Percentiles rank a stretch among this genome's conserved stretches.
Conservation (phyloP, 2,888 invertebrate genomes). For the Archaeoteleia sp. region DNA sequence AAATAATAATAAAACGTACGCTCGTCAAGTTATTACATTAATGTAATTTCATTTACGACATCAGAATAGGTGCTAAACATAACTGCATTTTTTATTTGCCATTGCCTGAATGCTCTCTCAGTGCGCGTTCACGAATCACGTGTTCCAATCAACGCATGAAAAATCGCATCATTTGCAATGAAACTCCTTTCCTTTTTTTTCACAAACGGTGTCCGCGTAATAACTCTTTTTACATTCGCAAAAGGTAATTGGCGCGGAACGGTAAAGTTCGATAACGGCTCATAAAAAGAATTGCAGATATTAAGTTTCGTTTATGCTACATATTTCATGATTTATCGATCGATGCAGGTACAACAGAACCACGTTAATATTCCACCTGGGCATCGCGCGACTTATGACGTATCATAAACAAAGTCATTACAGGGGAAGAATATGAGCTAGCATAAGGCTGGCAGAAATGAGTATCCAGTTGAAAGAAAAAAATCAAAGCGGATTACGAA, state of each 20-base stretch:
- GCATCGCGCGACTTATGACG: conserved; percentile 61
- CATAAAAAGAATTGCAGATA: conserved; percentile 37
- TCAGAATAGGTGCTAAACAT: too few relatives aligned
- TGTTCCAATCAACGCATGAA: too few relatives aligned
- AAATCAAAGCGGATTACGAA: conserved; percentile 65
- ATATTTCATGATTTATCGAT: conserved; percentile 43
- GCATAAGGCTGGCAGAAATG: conserved; percentile 58
- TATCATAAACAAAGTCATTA: conserved; percentile 71
- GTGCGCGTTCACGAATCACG: too few relatives aligned
- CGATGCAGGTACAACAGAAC: conserved; percentile 30
- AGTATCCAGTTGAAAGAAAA: conserved; percentile 55
- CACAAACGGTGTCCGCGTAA: conserved; percentile 5
- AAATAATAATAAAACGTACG: too few relatives aligned
- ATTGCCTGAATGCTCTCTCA: too few relatives aligned
- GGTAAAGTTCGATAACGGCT: conserved; percentile 19
- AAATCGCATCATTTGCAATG: too few relatives aligned
- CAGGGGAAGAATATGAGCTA: conserved; percentile 45
- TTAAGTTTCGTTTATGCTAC: conserved; percentile 33
- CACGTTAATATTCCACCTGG: conserved; percentile 61
- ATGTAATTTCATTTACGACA: too few relatives aligned
- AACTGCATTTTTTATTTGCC: too few relatives aligned
- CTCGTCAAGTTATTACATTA: too few relatives aligned
- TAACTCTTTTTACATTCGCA: conserved; percentile 34
- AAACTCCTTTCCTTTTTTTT: too few relatives aligned
- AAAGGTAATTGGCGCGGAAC: conserved; percentile 20